These are phyloP conservation scores for Cinclus cinclus DNA, from an alignment of 2,113 vertebrate genomes.

Conservation along the genomic window DNA sequence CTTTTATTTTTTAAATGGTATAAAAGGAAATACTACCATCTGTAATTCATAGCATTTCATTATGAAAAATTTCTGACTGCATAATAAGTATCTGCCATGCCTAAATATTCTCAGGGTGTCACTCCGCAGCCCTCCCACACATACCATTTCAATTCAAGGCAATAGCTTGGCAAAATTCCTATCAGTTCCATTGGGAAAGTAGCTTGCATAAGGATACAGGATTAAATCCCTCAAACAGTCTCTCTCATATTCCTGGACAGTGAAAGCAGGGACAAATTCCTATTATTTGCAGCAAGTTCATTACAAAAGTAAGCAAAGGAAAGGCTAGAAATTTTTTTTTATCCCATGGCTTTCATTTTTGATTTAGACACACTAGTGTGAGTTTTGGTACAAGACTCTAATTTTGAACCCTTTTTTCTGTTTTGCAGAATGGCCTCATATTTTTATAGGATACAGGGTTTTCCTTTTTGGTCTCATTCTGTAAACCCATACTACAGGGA, in stretches of 20 bases:
- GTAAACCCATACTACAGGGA: background rate
- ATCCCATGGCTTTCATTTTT: background rate
- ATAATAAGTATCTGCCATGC: conserved; percentile 20
- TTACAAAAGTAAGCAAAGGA: background rate
- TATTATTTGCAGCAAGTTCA: background rate
- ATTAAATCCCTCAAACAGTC: accelerated
- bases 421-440: background rate
- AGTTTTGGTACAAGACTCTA: background rate
- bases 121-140: conserved; percentile 43
- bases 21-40: background rate
- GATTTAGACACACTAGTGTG: background rate
- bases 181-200: background rate
- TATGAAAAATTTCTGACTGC: conserved; percentile 39
- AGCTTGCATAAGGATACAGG: background rate
- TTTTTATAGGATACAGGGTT: background rate
- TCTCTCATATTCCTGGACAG: background rate
- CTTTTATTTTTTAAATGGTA: background rate
- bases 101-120: conserved; percentile 12
- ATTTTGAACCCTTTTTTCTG: background rate
- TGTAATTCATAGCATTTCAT: conserved; percentile 38
- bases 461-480: background rate
- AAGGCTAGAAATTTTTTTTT: background rate
- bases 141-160: background rate
- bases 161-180: background rate
- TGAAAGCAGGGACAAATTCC: background rate